Conservation (phyloP, 2,797 vertebrate genomes). For the Sphaeramia orbicularis region DNA sequence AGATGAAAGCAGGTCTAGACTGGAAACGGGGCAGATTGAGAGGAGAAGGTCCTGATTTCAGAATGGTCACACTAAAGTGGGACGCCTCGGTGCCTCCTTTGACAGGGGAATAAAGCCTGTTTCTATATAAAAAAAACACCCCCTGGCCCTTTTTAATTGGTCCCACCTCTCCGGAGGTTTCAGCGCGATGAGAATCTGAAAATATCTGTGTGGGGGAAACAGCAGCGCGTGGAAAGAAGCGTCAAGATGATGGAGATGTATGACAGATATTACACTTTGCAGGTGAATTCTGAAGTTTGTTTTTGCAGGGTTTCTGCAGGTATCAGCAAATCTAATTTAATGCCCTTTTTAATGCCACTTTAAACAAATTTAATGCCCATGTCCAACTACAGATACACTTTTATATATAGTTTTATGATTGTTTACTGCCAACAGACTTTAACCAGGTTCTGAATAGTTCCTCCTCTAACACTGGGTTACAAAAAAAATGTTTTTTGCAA, state of each 20-base stretch:
- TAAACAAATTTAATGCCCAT: too few relatives aligned
- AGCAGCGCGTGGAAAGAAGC: slow-evolving; percentile 26
- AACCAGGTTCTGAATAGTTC: too few relatives aligned
- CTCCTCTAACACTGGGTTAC: too few relatives aligned
- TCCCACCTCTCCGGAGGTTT: slow-evolving; percentile 71
- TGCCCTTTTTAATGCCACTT: too few relatives aligned
- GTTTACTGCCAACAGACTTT: too few relatives aligned
- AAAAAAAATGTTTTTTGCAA: too few relatives aligned
- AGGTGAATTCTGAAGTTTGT: neutral
- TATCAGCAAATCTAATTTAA: too few relatives aligned
- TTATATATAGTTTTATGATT: too few relatives aligned
- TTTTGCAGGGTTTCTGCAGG: too few relatives aligned
- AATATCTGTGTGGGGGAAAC: slow-evolving; percentile 59
- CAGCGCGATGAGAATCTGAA: slow-evolving; percentile 60
- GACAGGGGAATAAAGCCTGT: slow-evolving; percentile 72
- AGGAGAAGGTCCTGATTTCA: slow-evolving; percentile 77
- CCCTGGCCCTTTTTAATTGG: slow-evolving; percentile 83
- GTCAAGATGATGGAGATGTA: slow-evolving; percentile 36
- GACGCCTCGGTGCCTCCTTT: slow-evolving; percentile 74
- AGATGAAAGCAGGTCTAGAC: slow-evolving; percentile 84
- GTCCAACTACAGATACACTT: too few relatives aligned
- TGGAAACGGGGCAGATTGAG: slow-evolving; percentile 80
- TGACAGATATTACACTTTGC: slow-evolving; percentile 18
- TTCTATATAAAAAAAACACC: slow-evolving; percentile 83
- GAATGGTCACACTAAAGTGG: slow-evolving; percentile 83